Percentiles rank a stretch among this genome's conserved stretches.
Evolutionary conservation across 2,113 vertebrate species (phyloP).

Genomic region (Condylura cristata): DNA sequence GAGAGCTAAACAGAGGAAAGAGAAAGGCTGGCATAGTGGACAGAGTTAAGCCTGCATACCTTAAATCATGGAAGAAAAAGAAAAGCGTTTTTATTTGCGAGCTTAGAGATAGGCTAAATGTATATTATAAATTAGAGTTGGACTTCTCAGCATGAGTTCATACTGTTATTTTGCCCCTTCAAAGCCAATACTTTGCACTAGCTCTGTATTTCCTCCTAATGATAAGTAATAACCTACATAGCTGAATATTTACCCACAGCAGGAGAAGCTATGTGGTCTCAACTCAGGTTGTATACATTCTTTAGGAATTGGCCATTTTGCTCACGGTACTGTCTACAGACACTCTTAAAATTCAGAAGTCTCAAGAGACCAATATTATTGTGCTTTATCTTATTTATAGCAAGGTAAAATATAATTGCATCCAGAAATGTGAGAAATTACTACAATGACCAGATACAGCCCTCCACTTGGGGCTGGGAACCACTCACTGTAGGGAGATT

Average conservation of each 20-base stretch:
- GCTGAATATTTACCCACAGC: neutral
- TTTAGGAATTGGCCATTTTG: neutral
- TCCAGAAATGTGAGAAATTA: neutral
- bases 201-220: neutral
- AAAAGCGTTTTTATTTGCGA: neutral
- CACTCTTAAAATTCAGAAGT: neutral
- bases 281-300: neutral
- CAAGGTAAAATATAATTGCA: neutral
- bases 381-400: neutral
- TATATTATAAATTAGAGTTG: neutral
- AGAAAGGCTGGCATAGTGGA: neutral
- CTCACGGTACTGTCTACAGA: neutral
- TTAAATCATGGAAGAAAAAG: neutral
- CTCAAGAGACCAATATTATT: neutral
- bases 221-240: neutral
- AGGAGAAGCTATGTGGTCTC: neutral
- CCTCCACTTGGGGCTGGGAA: neutral
- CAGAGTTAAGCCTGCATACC: neutral
- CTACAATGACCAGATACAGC: neutral
- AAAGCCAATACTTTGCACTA: neutral
- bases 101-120: too few species aligned
- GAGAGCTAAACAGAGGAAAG: neutral
- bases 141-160: neutral
- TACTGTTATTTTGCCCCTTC: neutral
- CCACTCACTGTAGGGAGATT: too few species aligned